These are phyloP conservation scores for Oriolus oriolus DNA, from an alignment of 2,113 vertebrate species.

Conservation along the genomic window DNA sequence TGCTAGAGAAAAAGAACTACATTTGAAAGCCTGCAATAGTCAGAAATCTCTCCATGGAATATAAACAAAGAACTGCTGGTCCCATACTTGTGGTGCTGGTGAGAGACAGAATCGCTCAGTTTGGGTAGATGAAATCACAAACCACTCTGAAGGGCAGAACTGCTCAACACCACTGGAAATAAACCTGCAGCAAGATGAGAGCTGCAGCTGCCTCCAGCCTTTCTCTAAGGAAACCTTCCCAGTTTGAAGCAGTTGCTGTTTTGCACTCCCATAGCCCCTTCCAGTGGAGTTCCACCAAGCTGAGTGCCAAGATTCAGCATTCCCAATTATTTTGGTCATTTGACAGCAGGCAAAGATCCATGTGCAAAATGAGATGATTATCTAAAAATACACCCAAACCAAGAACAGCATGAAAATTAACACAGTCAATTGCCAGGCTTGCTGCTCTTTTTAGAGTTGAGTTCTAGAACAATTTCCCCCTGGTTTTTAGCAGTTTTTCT, in stretches of 20 bases:
- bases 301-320: background rate
- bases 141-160: background rate
- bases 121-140: background rate
- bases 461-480: background rate
- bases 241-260: background rate
- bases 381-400: background rate
- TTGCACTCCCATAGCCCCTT: background rate
- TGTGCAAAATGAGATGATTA: background rate
- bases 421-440: background rate
- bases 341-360: background rate
- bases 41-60: background rate
- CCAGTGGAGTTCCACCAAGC: background rate
- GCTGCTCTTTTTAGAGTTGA: background rate
- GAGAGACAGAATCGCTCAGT: background rate
- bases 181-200: background rate
- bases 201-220: background rate
- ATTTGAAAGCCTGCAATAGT: background rate
- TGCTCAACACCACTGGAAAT: background rate
- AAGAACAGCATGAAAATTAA: background rate
- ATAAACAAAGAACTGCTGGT: background rate
- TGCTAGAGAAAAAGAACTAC: accelerated
- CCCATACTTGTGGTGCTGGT: background rate
- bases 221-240: background rate
- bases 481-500: background rate
- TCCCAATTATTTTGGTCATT: background rate